These are phyloP conservation scores for roundworm (Caenorhabditis elegans) DNA, from an alignment of 1,140 invertebrate species.

Conservation along the genomic window DNA sequence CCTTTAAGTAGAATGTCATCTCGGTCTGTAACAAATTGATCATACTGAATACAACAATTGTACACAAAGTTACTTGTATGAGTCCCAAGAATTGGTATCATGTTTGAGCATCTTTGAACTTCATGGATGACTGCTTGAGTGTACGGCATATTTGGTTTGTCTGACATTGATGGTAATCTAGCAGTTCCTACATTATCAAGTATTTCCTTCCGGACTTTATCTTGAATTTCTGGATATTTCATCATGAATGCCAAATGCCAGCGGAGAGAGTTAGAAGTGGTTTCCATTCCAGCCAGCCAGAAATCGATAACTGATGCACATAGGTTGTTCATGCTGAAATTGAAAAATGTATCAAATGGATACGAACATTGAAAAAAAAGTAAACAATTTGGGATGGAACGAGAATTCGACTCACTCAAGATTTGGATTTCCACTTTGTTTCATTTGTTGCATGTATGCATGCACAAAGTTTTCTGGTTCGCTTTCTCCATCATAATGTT, in stretches of 20 bases:
- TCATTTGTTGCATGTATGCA: slow-evolving; percentile 16
- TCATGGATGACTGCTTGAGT: too few species aligned
- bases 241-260: slow-evolving; percentile 33
- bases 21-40: not conserved
- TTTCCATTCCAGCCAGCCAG: slow-evolving; percentile 32
- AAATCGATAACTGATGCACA: not conserved
- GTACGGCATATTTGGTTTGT: slow-evolving; percentile 40
- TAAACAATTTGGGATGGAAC: not conserved
- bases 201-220: slow-evolving; percentile 7
- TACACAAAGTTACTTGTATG: not conserved
- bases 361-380: not conserved
- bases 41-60: not conserved
- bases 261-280: slow-evolving; percentile 13
- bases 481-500: slow-evolving; percentile 2
- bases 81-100: not conserved
- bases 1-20: not conserved
- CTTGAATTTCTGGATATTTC: slow-evolving; percentile 31
- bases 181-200: not conserved
- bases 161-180: slow-evolving; percentile 1
- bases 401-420: not conserved
- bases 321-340: slow-evolving; percentile 1
- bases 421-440: not conserved
- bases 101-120: slow-evolving; percentile 10
- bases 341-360: too few species aligned
- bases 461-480: slow-evolving; percentile 37